Base-by-base conservation (phyloP, 2,797 vertebrate species). In the Oreochromis mossambicus region DNA sequence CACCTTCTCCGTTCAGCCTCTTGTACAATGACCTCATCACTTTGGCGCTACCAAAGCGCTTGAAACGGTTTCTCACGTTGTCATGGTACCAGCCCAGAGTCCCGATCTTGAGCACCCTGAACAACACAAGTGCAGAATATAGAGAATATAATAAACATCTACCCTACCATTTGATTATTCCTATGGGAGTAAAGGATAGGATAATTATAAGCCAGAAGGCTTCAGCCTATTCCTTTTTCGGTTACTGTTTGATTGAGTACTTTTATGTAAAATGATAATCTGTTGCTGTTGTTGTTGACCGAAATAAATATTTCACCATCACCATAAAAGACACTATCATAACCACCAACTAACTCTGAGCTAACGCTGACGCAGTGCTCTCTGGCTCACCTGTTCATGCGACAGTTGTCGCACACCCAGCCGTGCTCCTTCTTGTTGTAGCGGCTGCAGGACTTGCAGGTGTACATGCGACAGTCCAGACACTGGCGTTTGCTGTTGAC, bases 361-460 rank as follows among this genome's bases (percentile, higher is more conserved):
- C 38, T 24, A 15, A 24, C 5, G 3, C 14, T 19, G 24, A 46
- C 2, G 1, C 9, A 17, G 21, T 10, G 24, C 8, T 73, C 32
- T 43, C 80, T 46, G 55, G 14, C 89, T 91, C 84, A 98, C 98
- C 98, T 97, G 95, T 97, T 96, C 94, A 97, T 96, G 82, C 96
- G 96, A 88, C 98, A 99, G 87, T 97, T 96, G 88, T 98, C 96
- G 0, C 98, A 99, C 82, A 99, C 97, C 98, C 98, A 99, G 91
- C 97, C 97, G 7, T 95, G 96, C 78, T 97, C 97, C 92, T 97
- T 97, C 26, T 97, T 97, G 95, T 97, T 97, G 95, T 96, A 96
- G 87, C 96, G 97, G 94, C 98, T 97, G 92, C 98, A 99, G 88
- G 86, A 90, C 86, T 97, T 97, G 94, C 98, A 99, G 89, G 94